Base-by-base conservation (phyloP, 2,797 vertebrate genomes). In the Heliangelus exortis region DNA sequence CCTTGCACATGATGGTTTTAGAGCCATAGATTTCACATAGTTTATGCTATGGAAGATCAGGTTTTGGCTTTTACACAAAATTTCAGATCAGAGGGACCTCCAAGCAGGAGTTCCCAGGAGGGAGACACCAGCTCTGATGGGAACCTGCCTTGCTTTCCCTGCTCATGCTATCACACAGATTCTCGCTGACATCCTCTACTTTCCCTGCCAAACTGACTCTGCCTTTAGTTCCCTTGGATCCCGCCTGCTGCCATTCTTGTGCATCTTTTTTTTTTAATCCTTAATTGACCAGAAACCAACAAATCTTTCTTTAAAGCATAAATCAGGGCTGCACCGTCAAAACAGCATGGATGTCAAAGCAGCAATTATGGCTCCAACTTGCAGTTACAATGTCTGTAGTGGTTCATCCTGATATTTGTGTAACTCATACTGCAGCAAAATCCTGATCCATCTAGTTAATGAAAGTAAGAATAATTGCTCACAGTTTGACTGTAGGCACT, bases 391-490 rank as follows among this genome's bases (percentile, higher is more conserved):
- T 33, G 25, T 16, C 77, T 91, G 12, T 66, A 78, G 88, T 66
- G 28, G 31, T 84, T 87, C 58, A 20, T 86, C 48, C 36, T 81
- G 26, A 33, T 89, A 65, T 63, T 81, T 73, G 18, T 79, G 10
- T 75, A 78, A 23, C 55, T 96, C 26, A n/a, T 73, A 67, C 10
- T 39, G 33, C 58, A 69, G 59, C 62, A 95, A 93, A 95, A 93
- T 88, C 31, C 61, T 90, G 87, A 90, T 86, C 43, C 43, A 33
- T 77, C 73, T 72, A 86, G 55, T 81, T 94, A 90, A 91, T 71
- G 53, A 92, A 96, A 94, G 65, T 82, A 73, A 67, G 81, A 90
- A 69, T 93, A 91, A 78, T 91, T 85, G 80, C 69, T 93, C 62
- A 54, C 68, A 55, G 51, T 95, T 93, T 94, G 66, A 85, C 92